Conservation (phyloP, 2,113 vertebrate genomes). For the Bubo blakistoni region DNA sequence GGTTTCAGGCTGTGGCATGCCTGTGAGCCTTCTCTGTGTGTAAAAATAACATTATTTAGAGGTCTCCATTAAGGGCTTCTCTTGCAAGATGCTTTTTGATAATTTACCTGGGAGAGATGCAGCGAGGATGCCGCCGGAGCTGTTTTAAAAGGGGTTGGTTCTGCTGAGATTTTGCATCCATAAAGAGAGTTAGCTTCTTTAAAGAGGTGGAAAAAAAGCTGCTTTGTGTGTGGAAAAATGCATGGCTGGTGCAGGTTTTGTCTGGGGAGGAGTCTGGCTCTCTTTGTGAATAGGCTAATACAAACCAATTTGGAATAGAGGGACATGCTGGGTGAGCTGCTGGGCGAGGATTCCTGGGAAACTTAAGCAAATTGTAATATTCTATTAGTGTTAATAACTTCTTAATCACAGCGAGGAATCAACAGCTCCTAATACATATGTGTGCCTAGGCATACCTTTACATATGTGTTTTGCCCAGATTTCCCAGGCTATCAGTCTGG, state of each 20-base stretch:
- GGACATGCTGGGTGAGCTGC: neutral
- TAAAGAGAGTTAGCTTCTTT: neutral
- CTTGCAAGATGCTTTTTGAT: neutral
- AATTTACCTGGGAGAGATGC: neutral
- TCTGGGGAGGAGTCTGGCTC: neutral
- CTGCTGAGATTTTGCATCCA: neutral
- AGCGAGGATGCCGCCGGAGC: neutral
- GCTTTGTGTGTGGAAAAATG: neutral
- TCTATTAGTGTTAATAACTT: constrained; percentile 32
- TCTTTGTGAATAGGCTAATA: constrained; percentile 38
- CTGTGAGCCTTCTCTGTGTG: neutral
- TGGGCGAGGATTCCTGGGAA: neutral
- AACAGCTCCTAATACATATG: neutral
- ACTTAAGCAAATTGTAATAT: neutral
- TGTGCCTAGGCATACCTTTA: neutral
- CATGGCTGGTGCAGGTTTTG: neutral
- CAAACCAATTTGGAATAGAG: constrained; percentile 22
- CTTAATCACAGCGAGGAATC: neutral
- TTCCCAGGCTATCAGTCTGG: neutral
- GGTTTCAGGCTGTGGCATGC: neutral
- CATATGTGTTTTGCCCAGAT: accelerated
- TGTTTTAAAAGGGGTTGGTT: neutral
- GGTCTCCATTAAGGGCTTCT: neutral
- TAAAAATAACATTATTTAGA: constrained; percentile 16
- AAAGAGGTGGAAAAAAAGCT: neutral